phyloP scores from a whole-genome alignment of 2,113 vertebrate species.

The Dinomys branickii region DNA sequence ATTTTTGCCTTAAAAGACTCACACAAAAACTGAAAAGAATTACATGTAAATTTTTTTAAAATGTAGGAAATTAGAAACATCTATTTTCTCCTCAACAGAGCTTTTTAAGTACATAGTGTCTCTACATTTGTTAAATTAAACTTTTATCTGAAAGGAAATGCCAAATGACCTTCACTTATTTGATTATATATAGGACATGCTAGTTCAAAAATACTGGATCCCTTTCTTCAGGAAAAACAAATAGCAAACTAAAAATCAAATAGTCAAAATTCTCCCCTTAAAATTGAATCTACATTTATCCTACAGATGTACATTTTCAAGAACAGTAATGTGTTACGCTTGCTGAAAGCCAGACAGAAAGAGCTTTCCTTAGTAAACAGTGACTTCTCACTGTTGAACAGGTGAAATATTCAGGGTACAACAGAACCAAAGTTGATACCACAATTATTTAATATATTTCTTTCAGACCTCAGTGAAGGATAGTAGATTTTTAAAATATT shows the following conservation, averaged over 20 bases:
- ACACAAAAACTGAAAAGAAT: conserved; percentile 10
- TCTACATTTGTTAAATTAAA: conserved; percentile 20
- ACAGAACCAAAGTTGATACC: not conserved
- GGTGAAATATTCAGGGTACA: not conserved
- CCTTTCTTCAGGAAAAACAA: not conserved
- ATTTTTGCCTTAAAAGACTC: conserved; percentile 57
- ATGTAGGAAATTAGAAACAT: not conserved
- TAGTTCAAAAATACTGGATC: not conserved
- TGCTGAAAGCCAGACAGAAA: not conserved
- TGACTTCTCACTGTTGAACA: not conserved
- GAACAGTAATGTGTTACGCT: not conserved
- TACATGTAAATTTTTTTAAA: conserved; percentile 1
- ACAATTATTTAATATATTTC: not conserved
- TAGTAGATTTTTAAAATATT: not conserved
- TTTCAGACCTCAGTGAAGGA: not conserved
- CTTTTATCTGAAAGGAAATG: conserved; percentile 34
- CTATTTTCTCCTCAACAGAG: conserved; percentile 32
- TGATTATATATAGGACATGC: not conserved
- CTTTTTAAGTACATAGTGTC: not conserved
- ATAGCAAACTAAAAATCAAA: not conserved
- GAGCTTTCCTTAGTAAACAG: not conserved
- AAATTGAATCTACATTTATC: not conserved
- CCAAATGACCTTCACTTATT: not conserved
- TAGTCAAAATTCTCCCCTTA: not conserved
- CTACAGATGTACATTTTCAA: not conserved